Percentiles rank a stretch among this genome's conserved stretches.
These are phyloP conservation scores for Nephrotoma guestfalica DNA, from an alignment of 2,888 invertebrate species.

Conservation along the genomic window DNA sequence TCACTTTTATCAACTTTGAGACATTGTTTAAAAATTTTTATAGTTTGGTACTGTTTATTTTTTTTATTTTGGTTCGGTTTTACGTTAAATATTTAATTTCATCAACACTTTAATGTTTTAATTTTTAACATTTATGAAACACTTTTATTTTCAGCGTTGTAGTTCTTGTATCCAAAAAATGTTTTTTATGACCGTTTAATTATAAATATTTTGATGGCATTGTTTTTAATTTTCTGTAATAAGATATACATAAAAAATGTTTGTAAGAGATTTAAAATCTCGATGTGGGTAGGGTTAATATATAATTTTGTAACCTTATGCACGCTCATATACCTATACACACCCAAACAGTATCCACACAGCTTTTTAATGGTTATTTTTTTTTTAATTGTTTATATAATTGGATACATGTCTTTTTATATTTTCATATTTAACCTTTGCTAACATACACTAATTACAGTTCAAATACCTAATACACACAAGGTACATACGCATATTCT, in stretches of 20 bases:
- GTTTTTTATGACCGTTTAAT: background rate
- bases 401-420: background rate
- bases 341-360: background rate
- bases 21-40: background rate
- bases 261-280: background rate
- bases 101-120: background rate
- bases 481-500: background rate
- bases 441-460: background rate
- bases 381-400: background rate
- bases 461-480: background rate
- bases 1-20: background rate
- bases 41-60: background rate
- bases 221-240: background rate
- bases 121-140: background rate
- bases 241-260: background rate
- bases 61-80: background rate
- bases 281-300: background rate
- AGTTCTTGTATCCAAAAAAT: background rate
- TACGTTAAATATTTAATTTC: background rate
- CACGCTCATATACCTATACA: background rate
- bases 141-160: background rate
- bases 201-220: background rate
- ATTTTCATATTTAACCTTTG: background rate
- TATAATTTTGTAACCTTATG: background rate
- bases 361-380: background rate